Conservation (phyloP, 2,888 invertebrate species). For the Acrocyrtus sp. region DNA sequence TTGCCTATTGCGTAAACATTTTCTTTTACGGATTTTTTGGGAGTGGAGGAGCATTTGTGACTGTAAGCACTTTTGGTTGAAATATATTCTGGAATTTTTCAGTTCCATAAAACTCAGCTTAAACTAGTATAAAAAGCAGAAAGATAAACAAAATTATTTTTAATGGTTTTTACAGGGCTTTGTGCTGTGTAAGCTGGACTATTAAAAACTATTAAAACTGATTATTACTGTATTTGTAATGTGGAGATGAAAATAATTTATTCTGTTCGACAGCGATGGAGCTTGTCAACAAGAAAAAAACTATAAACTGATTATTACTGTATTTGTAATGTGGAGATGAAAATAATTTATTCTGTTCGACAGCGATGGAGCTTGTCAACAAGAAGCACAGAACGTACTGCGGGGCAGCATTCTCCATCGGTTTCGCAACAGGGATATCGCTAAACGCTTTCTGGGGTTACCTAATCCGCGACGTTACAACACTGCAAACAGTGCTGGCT, state of each 20-base stretch:
- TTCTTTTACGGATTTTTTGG: conserved; percentile 74
- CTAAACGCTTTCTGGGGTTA: conserved; percentile 86
- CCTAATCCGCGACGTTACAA: conserved; percentile 76
- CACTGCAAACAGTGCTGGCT: conserved; percentile 82
- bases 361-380: conserved; percentile 86
- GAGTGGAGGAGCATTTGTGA: conserved; percentile 48
- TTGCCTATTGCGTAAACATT: conserved; percentile 64
- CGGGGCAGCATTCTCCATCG: conserved; percentile 81
- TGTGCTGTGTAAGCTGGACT: conserved; percentile 66
- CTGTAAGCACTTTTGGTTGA: conserved; percentile 6
- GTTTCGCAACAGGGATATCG: conserved; percentile 84
- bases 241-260: neutral
- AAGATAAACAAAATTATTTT: no score
- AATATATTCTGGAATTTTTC: no score
- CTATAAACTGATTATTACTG: no score
- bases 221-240: neutral
- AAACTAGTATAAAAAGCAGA: no score
- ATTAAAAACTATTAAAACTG: no score
- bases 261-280: conserved; percentile 75
- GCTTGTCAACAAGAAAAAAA: conserved; percentile 78
- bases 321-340: neutral
- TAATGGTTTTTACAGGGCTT: conserved; percentile 65
- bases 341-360: conserved; percentile 27
- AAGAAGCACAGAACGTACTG: conserved; percentile 81
- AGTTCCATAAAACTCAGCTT: no score